Conservation (phyloP, 2,113 vertebrate genomes). For the Pachycephala philippinensis region DNA sequence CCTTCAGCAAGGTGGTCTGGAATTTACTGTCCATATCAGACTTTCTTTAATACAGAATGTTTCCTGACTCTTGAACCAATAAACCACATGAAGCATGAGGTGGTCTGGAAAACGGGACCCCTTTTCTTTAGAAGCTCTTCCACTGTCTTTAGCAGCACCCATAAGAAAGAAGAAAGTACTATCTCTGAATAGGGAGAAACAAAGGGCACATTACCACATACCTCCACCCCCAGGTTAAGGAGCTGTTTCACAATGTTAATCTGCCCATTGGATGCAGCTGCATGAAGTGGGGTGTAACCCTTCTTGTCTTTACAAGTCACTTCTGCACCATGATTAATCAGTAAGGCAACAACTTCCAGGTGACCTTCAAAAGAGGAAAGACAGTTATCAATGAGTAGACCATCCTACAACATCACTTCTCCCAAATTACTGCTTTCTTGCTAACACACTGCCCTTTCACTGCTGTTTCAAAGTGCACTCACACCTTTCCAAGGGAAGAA, state of each 20-base stretch:
- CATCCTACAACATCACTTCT: not conserved
- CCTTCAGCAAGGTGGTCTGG: not conserved
- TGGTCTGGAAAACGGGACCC: not conserved
- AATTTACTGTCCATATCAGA: not conserved
- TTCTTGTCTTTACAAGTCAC: conserved; percentile 95
- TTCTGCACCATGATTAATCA: conserved; percentile 92
- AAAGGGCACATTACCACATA: conserved; percentile 42
- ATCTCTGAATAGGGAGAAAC: not conserved
- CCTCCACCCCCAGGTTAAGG: conserved; percentile 92
- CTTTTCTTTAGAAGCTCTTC: not conserved
- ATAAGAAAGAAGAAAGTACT: not conserved
- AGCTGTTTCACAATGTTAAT: conserved; percentile 91
- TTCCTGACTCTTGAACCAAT: not conserved
- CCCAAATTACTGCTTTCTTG: not conserved
- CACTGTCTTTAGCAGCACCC: not conserved
- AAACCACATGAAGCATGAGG: not conserved
- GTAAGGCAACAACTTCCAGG: conserved; percentile 88
- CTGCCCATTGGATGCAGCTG: conserved; percentile 91
- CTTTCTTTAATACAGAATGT: not conserved
- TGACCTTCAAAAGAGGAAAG: conserved; percentile 79
- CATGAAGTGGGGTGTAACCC: conserved; percentile 92
- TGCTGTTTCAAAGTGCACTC: not conserved
- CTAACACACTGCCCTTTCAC: not conserved
- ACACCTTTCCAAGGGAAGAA: not conserved
- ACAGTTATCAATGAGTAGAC: not conserved